phyloP scores from a whole-genome alignment of 1,140 invertebrate genomes.

The Asobara japonica region DNA sequence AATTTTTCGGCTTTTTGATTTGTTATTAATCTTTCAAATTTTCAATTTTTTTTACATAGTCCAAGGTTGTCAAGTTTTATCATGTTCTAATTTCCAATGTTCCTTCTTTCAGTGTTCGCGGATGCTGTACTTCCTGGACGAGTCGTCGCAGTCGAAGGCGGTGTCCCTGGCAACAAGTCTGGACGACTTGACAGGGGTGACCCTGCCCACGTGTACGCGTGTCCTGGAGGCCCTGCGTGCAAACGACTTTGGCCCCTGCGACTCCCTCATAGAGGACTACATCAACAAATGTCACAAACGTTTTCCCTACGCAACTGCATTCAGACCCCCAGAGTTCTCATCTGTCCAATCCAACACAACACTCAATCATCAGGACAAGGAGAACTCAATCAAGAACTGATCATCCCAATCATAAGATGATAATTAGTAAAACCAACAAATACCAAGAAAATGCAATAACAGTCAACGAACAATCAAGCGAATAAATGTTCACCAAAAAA shows the following conservation, averaged over 20 bases:
- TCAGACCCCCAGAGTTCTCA: conserved; percentile 66
- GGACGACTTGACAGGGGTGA: conserved; percentile 70
- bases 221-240: conserved; percentile 79
- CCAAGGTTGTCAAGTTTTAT: too few relatives aligned
- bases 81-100: too few relatives aligned
- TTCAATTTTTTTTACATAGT: too few relatives aligned
- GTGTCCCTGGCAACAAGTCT: conserved; percentile 73
- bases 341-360: conserved; percentile 18
- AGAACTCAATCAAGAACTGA: conserved; percentile 66
- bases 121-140: conserved; percentile 76
- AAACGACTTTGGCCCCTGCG: conserved; percentile 82
- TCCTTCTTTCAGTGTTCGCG: conserved; percentile 78
- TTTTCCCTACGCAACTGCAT: conserved; percentile 80
- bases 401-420: conserved; percentile 45
- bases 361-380: conserved; percentile 60
- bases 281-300: conserved; percentile 75
- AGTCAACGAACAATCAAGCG: conserved; percentile 43
- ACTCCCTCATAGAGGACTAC: conserved; percentile 75
- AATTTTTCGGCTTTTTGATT: too few relatives aligned
- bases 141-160: conserved; percentile 70
- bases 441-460: too few relatives aligned
- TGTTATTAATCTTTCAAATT: too few relatives aligned
- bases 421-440: conserved; percentile 35
- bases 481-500: too few relatives aligned
- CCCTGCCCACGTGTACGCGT: conserved; percentile 77